Evolutionary conservation across 2,113 vertebrate species (phyloP), one percentile per base, ranked within the genome.

Genomic region (Phaetusa simplex): DNA sequence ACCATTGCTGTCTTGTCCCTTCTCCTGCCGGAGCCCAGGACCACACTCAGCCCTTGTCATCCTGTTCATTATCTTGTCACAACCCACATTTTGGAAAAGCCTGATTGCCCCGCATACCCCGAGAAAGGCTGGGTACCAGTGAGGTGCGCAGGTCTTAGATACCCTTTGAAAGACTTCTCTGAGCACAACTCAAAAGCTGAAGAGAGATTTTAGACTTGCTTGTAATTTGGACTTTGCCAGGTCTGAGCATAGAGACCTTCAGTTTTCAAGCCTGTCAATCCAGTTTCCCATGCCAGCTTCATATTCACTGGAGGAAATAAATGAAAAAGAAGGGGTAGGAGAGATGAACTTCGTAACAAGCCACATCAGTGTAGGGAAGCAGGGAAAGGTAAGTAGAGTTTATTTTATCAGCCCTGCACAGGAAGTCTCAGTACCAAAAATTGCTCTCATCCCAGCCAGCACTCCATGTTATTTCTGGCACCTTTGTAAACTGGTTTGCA

Each of bases 331-430:
- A 88, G n/a, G 11, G 15, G 42, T 93, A 70, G 70, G 61, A 82
- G 80, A 88, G 85, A 91, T 59, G 32, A 84, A 66, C 50, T 89
- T 76, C 26, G 7, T 38, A 93, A 94, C 77, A 94, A 90, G 90
- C 77, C 80, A 77, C 81, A 71, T 86, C 16, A 56, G 55, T 91
- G 64, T 83, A 61, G 3, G 3, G 61, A 95, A 78, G 59, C 59
- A 76, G 74, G 50, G 86, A 74, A 95, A 95, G 56, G 91, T 91
- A 95, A 96, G 86, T 80, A 94, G 80, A 83, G 86, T 96, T 95
- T 95, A 95, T 96, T 96, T 97, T 95, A 95, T 90, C 95, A 91
- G 82, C 76, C 38, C 65, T 93, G 55, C 89, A 58, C 56, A 70
- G 96, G 94, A 96, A 95, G 71, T 62, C 80, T 96, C 79, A 47